A percentile compares a stretch with the other conserved stretches of the same genome.
phyloP scores from a whole-genome alignment of 2,113 vertebrate species.

The Sturnus vulgaris region DNA sequence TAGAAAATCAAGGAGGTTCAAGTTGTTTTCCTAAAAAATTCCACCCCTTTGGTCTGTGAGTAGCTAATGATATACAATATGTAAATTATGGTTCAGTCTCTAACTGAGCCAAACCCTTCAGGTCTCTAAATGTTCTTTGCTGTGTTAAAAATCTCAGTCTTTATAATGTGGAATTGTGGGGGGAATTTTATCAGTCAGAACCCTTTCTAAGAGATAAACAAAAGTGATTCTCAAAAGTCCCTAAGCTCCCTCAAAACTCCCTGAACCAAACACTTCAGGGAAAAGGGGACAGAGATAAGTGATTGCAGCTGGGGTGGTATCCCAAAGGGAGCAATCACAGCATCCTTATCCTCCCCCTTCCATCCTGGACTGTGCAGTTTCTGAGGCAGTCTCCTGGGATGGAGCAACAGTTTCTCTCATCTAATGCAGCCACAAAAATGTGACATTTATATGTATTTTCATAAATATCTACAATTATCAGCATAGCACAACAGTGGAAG shows the following conservation, averaged over 20 bases:
- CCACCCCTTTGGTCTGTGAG: background rate
- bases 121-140: background rate
- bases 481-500: background rate
- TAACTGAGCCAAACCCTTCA: background rate
- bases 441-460: background rate
- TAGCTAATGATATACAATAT: background rate
- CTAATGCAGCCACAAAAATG: background rate
- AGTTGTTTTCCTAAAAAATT: background rate
- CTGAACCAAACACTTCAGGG: background rate
- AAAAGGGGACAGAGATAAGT: background rate
- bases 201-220: background rate
- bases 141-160: background rate
- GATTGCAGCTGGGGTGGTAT: background rate
- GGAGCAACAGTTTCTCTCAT: background rate
- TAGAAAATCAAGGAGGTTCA: background rate
- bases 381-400: background rate
- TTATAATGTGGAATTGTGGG: background rate
- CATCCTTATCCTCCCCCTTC: background rate
- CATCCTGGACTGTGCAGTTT: background rate
- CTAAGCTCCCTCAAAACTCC: background rate
- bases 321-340: background rate
- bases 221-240: background rate
- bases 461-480: background rate
- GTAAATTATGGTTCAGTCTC: background rate
- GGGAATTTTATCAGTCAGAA: background rate